Evolutionary conservation across 2,888 invertebrate genomes (phyloP), one percentile per base, ranked within the genome.

Genomic region (Apotomis betuletana): DNA sequence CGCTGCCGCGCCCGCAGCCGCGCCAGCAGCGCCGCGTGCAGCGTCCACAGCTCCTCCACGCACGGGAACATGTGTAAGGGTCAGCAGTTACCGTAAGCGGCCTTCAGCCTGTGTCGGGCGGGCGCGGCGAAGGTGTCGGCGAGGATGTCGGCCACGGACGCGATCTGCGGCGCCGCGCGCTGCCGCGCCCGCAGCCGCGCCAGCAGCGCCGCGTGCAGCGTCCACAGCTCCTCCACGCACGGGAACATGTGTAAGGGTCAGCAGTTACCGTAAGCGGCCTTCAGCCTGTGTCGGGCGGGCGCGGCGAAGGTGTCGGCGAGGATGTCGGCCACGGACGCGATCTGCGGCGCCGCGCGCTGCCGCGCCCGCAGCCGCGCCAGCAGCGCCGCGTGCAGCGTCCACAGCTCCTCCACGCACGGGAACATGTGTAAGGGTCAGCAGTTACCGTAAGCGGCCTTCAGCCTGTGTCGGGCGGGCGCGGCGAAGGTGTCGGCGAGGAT

Each of bases 51-150:
- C 83, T 98, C 98, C 65, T 95, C 95, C 57, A 99, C 93, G 49
- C 97, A 94, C 0, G 99, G 99, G 91, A 99, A 98, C 96, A 99
- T 96, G 74, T n/a, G n/a, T n/a, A n/a, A n/a, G n/a, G n/a, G n/a
- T n/a, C n/a, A n/a, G n/a, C 15, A 27, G 27, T 89, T 85, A 90
- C 95, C 98, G 85, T 98, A 99, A 5, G 97, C 97, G 49, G 96
- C 95, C 85, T 98, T 97, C 83, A 98, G 94, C 27, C 87, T 83
- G 13, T 84, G 84, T 69, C 88, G 87, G 5, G 81, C 80, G 1
- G 88, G 89, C 61, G 88, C 86, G 1, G 89, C 88, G 80, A 92
- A 92, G 0, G 91, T 85, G 44, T 91, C 91, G 10, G 97, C 92
- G 51, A 99, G 92, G 74, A 98, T 96, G 83, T 98, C 98, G 0